A percentile compares a stretch with the other conserved stretches of the same genome.
Evolutionary conservation across 2,888 invertebrate genomes (phyloP).

Genomic region (Xestia sexstrigata): DNA sequence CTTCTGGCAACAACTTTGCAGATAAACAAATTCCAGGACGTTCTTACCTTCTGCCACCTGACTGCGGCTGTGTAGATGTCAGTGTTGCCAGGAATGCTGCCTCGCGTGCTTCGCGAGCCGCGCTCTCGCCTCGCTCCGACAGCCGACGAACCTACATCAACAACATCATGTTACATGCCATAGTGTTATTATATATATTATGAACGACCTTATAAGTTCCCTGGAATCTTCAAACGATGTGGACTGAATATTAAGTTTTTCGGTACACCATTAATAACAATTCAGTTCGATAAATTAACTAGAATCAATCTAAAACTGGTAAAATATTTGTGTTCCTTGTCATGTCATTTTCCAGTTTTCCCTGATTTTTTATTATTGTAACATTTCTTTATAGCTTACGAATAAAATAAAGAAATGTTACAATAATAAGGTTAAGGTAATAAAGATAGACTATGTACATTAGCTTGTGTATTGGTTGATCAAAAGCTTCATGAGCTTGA

Average conservation of each 20-base stretch:
- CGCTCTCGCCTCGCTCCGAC: constrained; percentile 95
- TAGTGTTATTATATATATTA: background rate
- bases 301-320: background rate
- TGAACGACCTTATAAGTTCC: background rate
- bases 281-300: background rate
- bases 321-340: background rate
- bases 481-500: background rate
- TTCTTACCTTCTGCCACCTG: constrained; percentile 92
- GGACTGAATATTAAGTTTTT: background rate
- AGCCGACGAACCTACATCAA: constrained; percentile 92
- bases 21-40: background rate
- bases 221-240: background rate
- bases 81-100: constrained; percentile 96
- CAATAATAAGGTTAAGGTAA: too few relatives aligned
- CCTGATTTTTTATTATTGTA: background rate
- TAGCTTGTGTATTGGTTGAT: background rate
- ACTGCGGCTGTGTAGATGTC: constrained; percentile 93
- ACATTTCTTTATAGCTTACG: background rate
- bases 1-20: background rate
- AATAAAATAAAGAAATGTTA: too few relatives aligned
- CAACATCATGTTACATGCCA: background rate
- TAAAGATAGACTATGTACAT: background rate
- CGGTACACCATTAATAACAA: too few relatives aligned
- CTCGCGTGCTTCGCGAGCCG: constrained; percentile 94
- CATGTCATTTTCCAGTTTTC: background rate